Conservation (phyloP, 1,140 invertebrate genomes). For the Nephila pilipes region DNA sequence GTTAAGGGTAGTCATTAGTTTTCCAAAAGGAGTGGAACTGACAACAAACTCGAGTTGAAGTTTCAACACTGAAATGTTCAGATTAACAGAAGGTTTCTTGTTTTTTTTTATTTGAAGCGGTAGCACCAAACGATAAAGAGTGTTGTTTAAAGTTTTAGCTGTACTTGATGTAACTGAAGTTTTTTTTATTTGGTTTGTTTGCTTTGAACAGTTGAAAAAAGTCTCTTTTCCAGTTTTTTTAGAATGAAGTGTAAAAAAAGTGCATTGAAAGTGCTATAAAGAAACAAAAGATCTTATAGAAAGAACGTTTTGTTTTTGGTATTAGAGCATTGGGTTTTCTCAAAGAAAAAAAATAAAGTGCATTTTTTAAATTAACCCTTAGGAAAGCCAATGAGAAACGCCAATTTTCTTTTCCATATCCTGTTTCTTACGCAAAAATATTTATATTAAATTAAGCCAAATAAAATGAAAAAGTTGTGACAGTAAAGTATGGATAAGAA, state of each 20-base stretch:
- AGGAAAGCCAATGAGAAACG: too few relatives aligned
- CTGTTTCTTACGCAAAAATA: too few relatives aligned
- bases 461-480: too few relatives aligned
- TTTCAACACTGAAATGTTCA: background rate
- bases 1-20: slow-evolving; percentile 43
- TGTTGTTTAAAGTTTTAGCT: background rate
- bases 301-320: too few relatives aligned
- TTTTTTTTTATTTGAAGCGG: background rate
- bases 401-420: too few relatives aligned
- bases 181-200: background rate
- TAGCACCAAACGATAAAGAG: background rate
- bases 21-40: background rate
- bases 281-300: too few relatives aligned
- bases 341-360: too few relatives aligned
- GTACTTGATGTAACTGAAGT: background rate
- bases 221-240: background rate
- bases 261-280: too few relatives aligned
- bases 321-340: too few relatives aligned
- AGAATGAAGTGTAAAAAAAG: background rate
- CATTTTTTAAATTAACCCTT: too few relatives aligned
- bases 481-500: too few relatives aligned
- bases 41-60: background rate
- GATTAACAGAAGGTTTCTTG: background rate
- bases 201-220: background rate
- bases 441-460: too few relatives aligned